Evolutionary conservation across 2,888 invertebrate genomes (phyloP).

Genomic region (Sinohyriopsis cumingii): DNA sequence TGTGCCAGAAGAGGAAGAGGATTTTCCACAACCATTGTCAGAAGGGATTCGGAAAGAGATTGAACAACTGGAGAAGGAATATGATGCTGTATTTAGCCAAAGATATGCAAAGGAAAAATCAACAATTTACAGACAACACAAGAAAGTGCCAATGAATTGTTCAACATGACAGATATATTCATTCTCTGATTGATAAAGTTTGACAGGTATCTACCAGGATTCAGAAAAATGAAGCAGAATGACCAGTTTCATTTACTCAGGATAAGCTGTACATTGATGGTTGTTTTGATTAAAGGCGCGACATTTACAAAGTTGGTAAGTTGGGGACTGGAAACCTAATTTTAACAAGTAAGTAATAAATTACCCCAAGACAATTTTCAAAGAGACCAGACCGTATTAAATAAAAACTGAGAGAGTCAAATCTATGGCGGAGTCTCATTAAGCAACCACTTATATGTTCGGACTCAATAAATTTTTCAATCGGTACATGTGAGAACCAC

Average conservation of each 20-base stretch:
- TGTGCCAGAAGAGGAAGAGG: conserved; percentile 28
- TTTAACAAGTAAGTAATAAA: too few relatives aligned
- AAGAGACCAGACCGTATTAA: too few relatives aligned
- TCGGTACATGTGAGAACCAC: too few relatives aligned
- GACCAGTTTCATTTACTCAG: conserved; percentile 91
- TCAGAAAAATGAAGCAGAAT: conserved; percentile 93
- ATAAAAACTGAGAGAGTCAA: too few relatives aligned
- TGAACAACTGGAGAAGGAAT: conserved; percentile 36
- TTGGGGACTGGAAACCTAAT: too few relatives aligned
- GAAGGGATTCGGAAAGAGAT: conserved; percentile 41
- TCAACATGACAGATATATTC: conserved; percentile 66
- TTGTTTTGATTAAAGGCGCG: not conserved
- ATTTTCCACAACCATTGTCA: conserved; percentile 24
- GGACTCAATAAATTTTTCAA: too few relatives aligned
- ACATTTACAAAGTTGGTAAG: too few relatives aligned
- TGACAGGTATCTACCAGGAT: conserved; percentile 79
- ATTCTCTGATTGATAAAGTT: conserved; percentile 82
- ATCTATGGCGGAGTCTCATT: too few relatives aligned
- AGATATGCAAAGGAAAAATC: conserved; percentile 54
- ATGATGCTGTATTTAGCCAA: conserved; percentile 50
- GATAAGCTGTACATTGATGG: conserved; percentile 33
- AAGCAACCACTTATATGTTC: too few relatives aligned
- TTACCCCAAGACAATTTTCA: too few relatives aligned
- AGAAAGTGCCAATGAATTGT: conserved; percentile 57
- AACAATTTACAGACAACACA: conserved; percentile 49